Conservation (phyloP, 1,140 invertebrate species). For the Elysia chlorotica region DNA sequence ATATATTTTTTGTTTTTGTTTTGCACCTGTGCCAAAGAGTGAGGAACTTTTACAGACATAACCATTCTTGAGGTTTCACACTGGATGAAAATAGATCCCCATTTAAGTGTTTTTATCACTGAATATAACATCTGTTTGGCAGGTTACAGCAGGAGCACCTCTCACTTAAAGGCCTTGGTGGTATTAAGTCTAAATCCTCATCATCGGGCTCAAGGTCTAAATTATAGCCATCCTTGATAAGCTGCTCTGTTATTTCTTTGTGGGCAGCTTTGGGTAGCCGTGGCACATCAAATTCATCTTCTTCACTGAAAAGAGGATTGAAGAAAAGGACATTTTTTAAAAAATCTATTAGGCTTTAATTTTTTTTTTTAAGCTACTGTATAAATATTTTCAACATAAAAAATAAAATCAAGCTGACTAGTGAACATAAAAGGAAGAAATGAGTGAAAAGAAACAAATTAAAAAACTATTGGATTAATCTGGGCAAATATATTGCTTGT, state of each 20-base stretch:
- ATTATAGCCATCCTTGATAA: conserved; percentile 62
- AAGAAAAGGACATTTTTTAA: background rate
- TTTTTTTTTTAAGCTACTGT: too few species aligned
- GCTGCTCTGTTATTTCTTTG: conserved; percentile 58
- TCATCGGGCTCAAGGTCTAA: conserved; percentile 67
- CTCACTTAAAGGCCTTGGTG: conserved; percentile 62
- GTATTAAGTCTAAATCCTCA: conserved; percentile 66
- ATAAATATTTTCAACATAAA: too few species aligned
- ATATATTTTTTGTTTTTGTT: too few species aligned
- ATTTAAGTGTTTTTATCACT: too few species aligned
- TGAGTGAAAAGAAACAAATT: too few species aligned
- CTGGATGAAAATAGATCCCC: too few species aligned
- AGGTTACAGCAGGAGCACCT: conserved; percentile 60
- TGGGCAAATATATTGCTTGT: too few species aligned
- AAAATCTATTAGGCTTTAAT: background rate
- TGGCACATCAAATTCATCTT: conserved; percentile 60
- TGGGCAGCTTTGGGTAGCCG: conserved; percentile 50
- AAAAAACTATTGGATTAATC: too few species aligned
- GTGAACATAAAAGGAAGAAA: background rate
- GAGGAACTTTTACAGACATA: too few species aligned
- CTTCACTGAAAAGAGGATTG: conserved; percentile 42
- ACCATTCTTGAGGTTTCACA: too few species aligned
- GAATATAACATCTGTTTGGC: conserved; percentile 28
- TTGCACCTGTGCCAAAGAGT: too few species aligned
- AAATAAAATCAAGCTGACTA: too few species aligned